Evolutionary conservation across 2,113 vertebrate species (phyloP), one percentile per base, ranked within the genome.

Genomic region (Oreochromis spilurus): DNA sequence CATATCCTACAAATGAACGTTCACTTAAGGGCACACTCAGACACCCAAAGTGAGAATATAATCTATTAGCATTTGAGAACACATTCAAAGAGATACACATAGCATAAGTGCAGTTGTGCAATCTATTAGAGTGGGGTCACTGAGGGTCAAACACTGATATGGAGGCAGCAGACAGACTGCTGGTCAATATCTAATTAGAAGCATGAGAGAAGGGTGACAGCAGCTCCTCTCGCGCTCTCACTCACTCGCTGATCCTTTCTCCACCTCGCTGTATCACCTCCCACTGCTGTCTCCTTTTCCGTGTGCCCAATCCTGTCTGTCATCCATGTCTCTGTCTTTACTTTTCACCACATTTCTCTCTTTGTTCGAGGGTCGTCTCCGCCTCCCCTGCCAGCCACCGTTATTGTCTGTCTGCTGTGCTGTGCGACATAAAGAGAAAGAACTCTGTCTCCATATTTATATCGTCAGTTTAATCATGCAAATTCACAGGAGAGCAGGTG

Each of bases 171-270:
- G 85, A 93, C 92, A 87, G 91, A 87, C 84, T 86, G 90, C 58
- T 86, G 94, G 94, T 96, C 95, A 94, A 92, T 95, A 96, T 94
- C 93, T 94, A 95, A 96, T 96, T 95, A 95, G 91, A 92, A 81
- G 91, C 86, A 88, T 54, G 88, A 87, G 79, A 91, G 88, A 93
- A 83, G 89, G 62, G 90, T 88, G 89, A 93, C 89, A 90, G 80
- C 88, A 80, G 75, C 84, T 87, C 67, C 50, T 84, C 67, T 55
- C 40, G 0, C 84, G 26, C 60, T 9, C 31, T 34, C 70, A 31
- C 62, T 58, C 53, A 12, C 55, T 77, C 79, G 12, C 82, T 19
- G 24, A 82, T 79, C 57, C 82, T 85, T 9, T 91, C 55, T 67
- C 84, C 70, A 85, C 48, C 81, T 78, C 55, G 8, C 58, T 86